Evolutionary conservation across 1,140 invertebrate genomes (phyloP), one percentile per base, ranked within the genome.

Genomic region (Papilio aristodemus): DNA sequence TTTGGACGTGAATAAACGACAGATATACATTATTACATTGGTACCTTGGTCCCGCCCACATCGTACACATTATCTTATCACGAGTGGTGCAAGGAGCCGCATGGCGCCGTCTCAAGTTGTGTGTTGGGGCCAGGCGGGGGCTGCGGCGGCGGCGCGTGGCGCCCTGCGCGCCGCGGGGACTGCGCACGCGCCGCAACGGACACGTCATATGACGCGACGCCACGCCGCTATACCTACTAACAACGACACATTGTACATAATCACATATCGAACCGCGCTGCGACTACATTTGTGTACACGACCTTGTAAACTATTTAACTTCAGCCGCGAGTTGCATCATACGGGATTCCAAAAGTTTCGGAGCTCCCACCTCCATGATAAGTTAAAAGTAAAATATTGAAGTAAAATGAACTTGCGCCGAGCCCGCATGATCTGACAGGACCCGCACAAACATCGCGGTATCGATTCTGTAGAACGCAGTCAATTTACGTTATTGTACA

Each of bases 31-130:
- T n/a, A 41, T 41, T 58, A 50, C 19, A 17, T 3, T 19, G n/a
- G 46, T 57, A 19, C 4, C n/a, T n/a, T n/a, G n/a, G 50, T 32
- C 13, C 10, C 27, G 27, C 27, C 2, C 27, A 6, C 27, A 36
- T 19, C 25, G 17, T 8, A 19, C 39, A 14, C 6, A 41, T 71
- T 67, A 37, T 67, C 54, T 71, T 66, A 62, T 64, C 70, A 67
- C 70, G 70, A 66, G 69, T 27, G 69, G 2, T 3, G 43, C 0
- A 25, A 14, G 10, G 59, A 37, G n/a, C 50, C 38, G 14, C 36
- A 32, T 11, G 4, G 69, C 25, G 37, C 36, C 59, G 59, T 36
- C 57, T 59, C 57, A 62, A 62, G 59, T 39, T 39, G 59, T 62
- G 36, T 62, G 36, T 62, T 62, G 59, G 59, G 59, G 59, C 13